Evolutionary conservation across 1,140 invertebrate species (phyloP), one percentile per base, ranked within the genome.

Genomic region (Goniozus legneri): DNA sequence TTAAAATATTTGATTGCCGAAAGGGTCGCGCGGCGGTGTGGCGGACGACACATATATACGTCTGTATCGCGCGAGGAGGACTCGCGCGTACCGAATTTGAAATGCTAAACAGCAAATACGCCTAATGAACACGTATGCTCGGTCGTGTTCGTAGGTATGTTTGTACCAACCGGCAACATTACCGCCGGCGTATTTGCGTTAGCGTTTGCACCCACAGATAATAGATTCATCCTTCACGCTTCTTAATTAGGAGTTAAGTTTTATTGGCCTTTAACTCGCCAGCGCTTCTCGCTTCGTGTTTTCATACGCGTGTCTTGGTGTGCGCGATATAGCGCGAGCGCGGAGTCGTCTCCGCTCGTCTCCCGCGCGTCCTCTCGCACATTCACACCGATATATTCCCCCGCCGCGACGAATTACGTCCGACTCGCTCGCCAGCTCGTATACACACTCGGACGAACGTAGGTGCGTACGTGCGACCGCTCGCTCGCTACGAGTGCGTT

Each of bases 1-100:
- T 74, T 74, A 75, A 75, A 75, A 75, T 75, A 75, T 74, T 75
- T 75, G 67, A 75, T 72, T 75, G 69, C 62, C 57, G 54, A 68
- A 69, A 64, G 56, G 45, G 47, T 41, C n/a, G 22, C 16, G 34
- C 39, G 8, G n/a, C 30, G 33, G 36, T 22, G 34, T 20, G 35
- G 24, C 14, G 12, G 36, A 27, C 10, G 22, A 24, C 38, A 41
- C 30, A 32, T n/a, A n/a, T n/a, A n/a, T n/a, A 27, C 4, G 24
- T 27, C 52, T 56, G 54, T 62, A 64, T 65, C 56, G 52, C 64
- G 51, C 54, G 31, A 47, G n/a, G n/a, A n/a, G n/a, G n/a, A n/a
- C n/a, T n/a, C n/a, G 40, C 47, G 45, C 52, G 38, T 54, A 55
- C 62, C 56, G 48, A 73, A 75, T 75, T 73, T 75, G 72, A 75